Evolutionary conservation across 2,797 vertebrate species (phyloP).

Genomic region (Smutsia temminckii): DNA sequence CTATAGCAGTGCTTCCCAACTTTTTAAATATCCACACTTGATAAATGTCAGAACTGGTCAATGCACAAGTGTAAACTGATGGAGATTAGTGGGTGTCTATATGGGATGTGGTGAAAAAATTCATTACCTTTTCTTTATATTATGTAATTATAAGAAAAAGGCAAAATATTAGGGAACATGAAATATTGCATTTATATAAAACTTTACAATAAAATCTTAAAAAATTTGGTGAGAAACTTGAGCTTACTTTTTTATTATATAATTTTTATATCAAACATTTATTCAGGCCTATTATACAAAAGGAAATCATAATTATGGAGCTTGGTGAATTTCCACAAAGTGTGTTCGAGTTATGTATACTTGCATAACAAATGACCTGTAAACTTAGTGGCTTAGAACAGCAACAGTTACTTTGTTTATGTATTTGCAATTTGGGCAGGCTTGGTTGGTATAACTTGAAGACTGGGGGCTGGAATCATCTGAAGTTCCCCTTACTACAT

Average conservation of each 20-base stretch:
- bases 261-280: conserved; percentile 27
- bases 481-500: not conserved
- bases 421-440: not conserved
- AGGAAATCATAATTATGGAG: not conserved
- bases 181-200: not conserved
- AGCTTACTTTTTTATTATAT: not conserved
- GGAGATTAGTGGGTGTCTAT: not conserved
- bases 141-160: not conserved
- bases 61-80: not conserved
- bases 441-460: not conserved
- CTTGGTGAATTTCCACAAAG: not conserved
- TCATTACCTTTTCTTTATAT: not conserved
- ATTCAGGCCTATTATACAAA: not conserved
- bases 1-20: not conserved
- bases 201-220: not conserved
- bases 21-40: not conserved
- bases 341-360: not conserved
- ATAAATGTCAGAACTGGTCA: not conserved
- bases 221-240: conserved; percentile 17
- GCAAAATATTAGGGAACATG: not conserved
- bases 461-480: not conserved
- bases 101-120: not conserved
- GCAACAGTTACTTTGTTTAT: not conserved
- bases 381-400: not conserved
- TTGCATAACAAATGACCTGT: not conserved